Evolutionary conservation across 2,888 invertebrate species (phyloP).

Genomic region (Chelonus formosanus): DNA sequence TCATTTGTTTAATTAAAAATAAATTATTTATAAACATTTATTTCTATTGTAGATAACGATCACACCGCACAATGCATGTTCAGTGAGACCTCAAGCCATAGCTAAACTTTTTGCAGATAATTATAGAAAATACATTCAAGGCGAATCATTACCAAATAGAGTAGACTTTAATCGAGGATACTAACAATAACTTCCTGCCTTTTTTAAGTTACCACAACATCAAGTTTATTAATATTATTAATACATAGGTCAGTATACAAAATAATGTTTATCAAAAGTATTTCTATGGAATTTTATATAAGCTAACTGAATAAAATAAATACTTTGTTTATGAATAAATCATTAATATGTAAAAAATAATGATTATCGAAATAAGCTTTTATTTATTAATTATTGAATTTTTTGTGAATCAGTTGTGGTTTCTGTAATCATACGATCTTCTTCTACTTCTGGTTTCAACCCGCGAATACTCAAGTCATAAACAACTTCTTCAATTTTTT

Average conservation of each 20-base stretch:
- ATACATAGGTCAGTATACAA: too few relatives aligned
- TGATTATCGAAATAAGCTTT: background rate
- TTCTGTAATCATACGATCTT: too few relatives aligned
- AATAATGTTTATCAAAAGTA: too few relatives aligned
- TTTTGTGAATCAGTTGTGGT: background rate
- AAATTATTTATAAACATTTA: background rate
- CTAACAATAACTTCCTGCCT: conserved; percentile 45
- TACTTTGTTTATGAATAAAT: too few relatives aligned
- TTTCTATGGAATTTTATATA: too few relatives aligned
- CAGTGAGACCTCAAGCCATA: conserved; percentile 63
- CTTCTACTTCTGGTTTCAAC: conserved; percentile 65
- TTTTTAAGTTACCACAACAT: background rate
- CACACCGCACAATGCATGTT: conserved; percentile 66
- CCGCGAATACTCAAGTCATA: conserved; percentile 88
- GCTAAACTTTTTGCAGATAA: conserved; percentile 66
- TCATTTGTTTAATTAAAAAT: background rate
- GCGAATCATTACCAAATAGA: conserved; percentile 58
- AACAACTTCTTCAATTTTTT: conserved; percentile 92
- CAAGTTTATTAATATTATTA: background rate
- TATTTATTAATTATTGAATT: conserved; percentile 9
- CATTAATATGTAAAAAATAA: background rate
- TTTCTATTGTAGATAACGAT: conserved; percentile 61
- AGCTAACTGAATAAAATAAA: too few relatives aligned
- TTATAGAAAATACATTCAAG: conserved; percentile 59
- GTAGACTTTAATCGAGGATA: conserved; percentile 64